phyloP scores from a whole-genome alignment of 2,797 vertebrate species.

The Silurus lanzhouensis region DNA sequence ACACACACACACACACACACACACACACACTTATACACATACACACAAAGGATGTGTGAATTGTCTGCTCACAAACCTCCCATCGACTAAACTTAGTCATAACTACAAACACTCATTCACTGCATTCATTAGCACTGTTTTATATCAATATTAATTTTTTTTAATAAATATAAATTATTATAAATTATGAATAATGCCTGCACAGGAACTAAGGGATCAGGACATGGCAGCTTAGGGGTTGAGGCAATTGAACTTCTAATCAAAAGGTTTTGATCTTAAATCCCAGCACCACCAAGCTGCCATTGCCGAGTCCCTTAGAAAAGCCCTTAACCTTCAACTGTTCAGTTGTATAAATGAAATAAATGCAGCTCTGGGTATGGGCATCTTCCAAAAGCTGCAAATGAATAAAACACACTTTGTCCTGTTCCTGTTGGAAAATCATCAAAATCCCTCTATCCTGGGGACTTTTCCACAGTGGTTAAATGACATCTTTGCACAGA shows the following conservation, averaged over 20 bases:
- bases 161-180: too few relatives aligned
- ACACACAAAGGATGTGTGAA: slow-evolving; percentile 17
- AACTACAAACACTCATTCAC: not conserved
- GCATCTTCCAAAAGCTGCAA: not conserved
- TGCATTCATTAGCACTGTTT: not conserved
- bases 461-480: not conserved
- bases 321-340: too few relatives aligned
- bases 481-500: not conserved
- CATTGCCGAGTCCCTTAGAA: too few relatives aligned
- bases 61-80: slow-evolving; percentile 3
- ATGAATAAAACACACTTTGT: not conserved
- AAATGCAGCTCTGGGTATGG: not conserved
- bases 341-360: not conserved
- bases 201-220: too few relatives aligned
- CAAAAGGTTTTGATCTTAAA: too few relatives aligned
- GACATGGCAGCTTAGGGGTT: too few relatives aligned
- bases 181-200: too few relatives aligned
- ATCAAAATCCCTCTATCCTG: not conserved
- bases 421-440: not conserved
- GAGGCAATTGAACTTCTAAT: too few relatives aligned
- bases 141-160: too few relatives aligned
- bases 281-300: too few relatives aligned
- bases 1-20: slow-evolving; percentile 19
- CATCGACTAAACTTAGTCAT: slow-evolving; percentile 21
- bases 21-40: too few relatives aligned